Evolutionary conservation across 2,113 vertebrate species (phyloP).

Genomic region (Trogon surrucura): DNA sequence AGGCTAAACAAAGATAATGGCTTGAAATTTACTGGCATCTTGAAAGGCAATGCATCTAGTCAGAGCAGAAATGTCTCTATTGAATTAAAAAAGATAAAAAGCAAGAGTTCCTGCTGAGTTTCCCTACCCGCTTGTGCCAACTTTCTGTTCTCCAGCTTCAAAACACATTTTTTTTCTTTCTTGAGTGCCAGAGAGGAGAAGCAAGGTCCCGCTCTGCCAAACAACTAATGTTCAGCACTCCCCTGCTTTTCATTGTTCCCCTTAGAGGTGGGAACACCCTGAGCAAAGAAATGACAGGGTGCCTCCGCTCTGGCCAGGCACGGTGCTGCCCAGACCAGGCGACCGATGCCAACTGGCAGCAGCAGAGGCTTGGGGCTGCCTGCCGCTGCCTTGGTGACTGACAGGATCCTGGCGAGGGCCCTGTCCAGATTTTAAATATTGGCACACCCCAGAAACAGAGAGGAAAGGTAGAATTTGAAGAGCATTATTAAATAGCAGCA

Average conservation of each 20-base stretch:
- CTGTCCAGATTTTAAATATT: not conserved
- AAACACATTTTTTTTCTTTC: constrained; percentile 41
- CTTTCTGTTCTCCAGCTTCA: constrained; percentile 51
- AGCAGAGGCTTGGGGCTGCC: not conserved
- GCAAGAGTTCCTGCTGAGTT: constrained; percentile 29
- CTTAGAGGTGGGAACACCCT: not conserved
- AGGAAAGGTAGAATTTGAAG: not conserved
- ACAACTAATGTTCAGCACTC: not conserved
- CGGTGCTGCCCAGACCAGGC: accelerated
- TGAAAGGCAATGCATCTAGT: not conserved
- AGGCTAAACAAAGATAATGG: not conserved
- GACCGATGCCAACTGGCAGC: accelerated
- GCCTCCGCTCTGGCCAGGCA: not conserved
- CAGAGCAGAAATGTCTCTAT: constrained; percentile 21
- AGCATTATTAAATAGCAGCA: not conserved
- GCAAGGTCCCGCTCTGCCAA: not conserved
- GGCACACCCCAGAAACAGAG: not conserved
- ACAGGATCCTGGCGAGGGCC: not conserved
- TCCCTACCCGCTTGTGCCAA: not conserved
- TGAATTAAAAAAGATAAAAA: constrained; percentile 47
- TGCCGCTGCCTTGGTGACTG: not conserved
- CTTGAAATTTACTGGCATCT: constrained; percentile 40
- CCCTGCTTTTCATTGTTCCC: not conserved
- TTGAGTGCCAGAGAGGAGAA: not conserved
- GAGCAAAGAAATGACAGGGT: not conserved